Evolutionary conservation across 2,888 invertebrate genomes (phyloP).

Genomic region (Cosmorhoe ocellata): DNA sequence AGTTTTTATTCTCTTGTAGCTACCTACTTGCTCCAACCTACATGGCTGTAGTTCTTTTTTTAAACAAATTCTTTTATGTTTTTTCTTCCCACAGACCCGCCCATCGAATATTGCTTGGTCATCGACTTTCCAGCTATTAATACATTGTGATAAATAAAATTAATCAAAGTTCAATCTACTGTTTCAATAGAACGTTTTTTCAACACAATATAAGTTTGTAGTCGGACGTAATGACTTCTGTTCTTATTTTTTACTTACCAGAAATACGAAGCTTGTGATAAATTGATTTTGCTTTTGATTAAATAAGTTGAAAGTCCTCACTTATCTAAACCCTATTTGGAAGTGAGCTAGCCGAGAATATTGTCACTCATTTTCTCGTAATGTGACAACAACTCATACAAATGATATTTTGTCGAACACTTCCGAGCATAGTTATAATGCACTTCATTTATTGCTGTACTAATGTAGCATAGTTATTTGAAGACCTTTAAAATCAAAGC

Average conservation of each 20-base stretch:
- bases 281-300: conserved; percentile 2
- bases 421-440: too few species aligned
- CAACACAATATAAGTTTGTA: conserved; percentile 28
- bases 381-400: too few species aligned
- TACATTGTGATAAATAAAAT: conserved; percentile 58
- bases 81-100: conserved; percentile 45
- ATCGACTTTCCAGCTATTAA: conserved; percentile 53
- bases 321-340: too few species aligned
- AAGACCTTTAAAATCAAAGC: too few species aligned
- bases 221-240: conserved; percentile 28
- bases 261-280: background rate
- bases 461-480: too few species aligned
- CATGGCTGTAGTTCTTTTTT: conserved; percentile 50
- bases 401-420: too few species aligned
- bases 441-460: too few species aligned
- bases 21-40: conserved; percentile 46
- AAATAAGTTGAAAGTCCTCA: conserved; percentile 5
- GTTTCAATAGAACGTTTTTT: conserved; percentile 58
- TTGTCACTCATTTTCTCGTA: too few species aligned
- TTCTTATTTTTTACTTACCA: conserved; percentile 30
- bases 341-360: too few species aligned
- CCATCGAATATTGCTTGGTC: conserved; percentile 58
- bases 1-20: conserved; percentile 26
- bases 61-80: conserved; percentile 34
- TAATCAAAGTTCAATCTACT: conserved; percentile 77